A percentile compares a stretch with the other conserved stretches of the same genome.
These are phyloP conservation scores for Lymantria monacha DNA, from an alignment of 2,888 invertebrate species.

Conservation along the genomic window DNA sequence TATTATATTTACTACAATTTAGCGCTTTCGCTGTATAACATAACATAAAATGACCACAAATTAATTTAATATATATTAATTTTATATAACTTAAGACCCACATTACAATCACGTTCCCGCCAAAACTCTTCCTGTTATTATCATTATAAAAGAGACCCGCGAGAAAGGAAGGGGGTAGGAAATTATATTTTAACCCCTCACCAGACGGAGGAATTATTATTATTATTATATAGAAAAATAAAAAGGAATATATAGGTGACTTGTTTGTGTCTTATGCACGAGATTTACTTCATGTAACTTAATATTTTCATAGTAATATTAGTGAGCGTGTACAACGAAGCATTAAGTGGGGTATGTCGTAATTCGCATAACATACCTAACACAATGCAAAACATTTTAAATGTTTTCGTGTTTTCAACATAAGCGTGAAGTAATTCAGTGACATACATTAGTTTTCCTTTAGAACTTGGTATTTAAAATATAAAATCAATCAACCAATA, in stretches of 20 bases:
- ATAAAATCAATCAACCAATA: slow-evolving; percentile 1
- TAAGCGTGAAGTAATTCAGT: neutral
- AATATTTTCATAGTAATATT: slow-evolving; percentile 10
- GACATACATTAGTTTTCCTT: neutral
- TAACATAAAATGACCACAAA: no score
- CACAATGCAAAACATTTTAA: slow-evolving; percentile 27
- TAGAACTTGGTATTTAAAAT: neutral
- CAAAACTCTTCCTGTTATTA: no score
- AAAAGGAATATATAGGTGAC: neutral
- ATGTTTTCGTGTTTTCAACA: slow-evolving; percentile 23
- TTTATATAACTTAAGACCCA: no score
- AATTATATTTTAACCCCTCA: no score
- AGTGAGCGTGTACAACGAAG: slow-evolving; percentile 19
- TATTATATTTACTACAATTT: no score
- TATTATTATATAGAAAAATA: no score
- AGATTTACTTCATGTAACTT: neutral
- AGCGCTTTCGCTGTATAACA: no score
- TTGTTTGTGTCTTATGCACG: neutral
- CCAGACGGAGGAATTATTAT: no score
- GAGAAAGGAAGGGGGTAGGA: no score
- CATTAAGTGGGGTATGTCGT: slow-evolving; percentile 21
- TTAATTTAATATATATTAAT: no score
- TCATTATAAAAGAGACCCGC: no score
- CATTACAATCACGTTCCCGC: no score
- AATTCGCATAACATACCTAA: slow-evolving; percentile 18